These are phyloP conservation scores for Procambarus clarkii DNA, from an alignment of 1,140 invertebrate genomes.

Conservation along the genomic window DNA sequence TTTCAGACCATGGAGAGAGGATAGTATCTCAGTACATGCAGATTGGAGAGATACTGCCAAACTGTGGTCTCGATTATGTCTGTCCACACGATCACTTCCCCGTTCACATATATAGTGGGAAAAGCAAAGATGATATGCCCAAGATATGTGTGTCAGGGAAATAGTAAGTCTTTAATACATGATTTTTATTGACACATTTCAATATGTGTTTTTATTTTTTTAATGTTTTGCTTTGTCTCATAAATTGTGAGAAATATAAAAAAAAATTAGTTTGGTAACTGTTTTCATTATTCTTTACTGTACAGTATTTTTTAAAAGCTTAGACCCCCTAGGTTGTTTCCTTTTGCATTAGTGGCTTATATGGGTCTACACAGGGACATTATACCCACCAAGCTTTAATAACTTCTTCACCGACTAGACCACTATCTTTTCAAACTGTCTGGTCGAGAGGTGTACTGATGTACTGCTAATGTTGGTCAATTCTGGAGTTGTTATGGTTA, in stretches of 20 bases:
- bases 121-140: slow-evolving; percentile 51
- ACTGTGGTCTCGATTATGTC: slow-evolving; percentile 53
- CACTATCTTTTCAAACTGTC: too few relatives aligned
- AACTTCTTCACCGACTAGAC: too few relatives aligned
- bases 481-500: too few relatives aligned
- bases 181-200: too few relatives aligned
- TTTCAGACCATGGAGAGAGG: slow-evolving; percentile 54
- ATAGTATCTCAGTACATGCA: slow-evolving; percentile 59
- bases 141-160: slow-evolving; percentile 57
- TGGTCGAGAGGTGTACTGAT: too few relatives aligned
- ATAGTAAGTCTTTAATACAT: slow-evolving; percentile 49
- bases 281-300: neutral
- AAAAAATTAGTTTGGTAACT: neutral
- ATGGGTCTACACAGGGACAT: too few relatives aligned
- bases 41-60: slow-evolving; percentile 52
- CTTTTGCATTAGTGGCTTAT: too few relatives aligned
- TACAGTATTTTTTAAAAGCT: too few relatives aligned
- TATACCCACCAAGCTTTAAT: too few relatives aligned
- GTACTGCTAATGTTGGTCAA: too few relatives aligned
- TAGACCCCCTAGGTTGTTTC: too few relatives aligned
- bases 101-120: slow-evolving; percentile 54
- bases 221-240: neutral
- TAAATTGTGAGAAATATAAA: neutral
- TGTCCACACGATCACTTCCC: slow-evolving; percentile 59
- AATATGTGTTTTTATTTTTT: neutral